Percentiles rank a stretch among this genome's conserved stretches.
Conservation (phyloP, 2,888 invertebrate genomes). For the Drosophila borealis region DNA sequence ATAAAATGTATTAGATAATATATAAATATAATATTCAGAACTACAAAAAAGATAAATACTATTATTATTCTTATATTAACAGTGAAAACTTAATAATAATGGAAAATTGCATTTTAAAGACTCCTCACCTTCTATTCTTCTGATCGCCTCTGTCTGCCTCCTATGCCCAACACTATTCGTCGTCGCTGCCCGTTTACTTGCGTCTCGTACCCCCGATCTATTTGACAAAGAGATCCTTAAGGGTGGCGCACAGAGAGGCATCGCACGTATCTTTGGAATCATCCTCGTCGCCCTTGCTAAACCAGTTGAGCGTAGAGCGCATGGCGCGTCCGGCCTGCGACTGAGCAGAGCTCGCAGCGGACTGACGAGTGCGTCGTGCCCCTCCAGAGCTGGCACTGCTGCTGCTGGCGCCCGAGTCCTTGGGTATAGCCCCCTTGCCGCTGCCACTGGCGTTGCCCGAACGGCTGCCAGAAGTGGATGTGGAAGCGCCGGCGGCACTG, state of each 20-base stretch:
- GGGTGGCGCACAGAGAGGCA: slow-evolving; percentile 92
- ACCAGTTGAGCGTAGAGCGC: slow-evolving; percentile 86
- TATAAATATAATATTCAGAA: not conserved
- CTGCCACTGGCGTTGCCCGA: slow-evolving; percentile 27
- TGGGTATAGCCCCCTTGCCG: slow-evolving; percentile 63
- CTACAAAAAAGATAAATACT: no score
- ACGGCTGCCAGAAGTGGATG: slow-evolving; percentile 40
- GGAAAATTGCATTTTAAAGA: not conserved
- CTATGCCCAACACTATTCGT: not conserved
- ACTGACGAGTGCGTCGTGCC: slow-evolving; percentile 74
- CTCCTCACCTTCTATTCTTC: slow-evolving; percentile 5
- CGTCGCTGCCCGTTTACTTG: slow-evolving; percentile 50
- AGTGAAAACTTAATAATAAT: no score
- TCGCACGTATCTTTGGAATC: slow-evolving; percentile 90
- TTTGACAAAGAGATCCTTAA: slow-evolving; percentile 95
- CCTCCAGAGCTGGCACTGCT: slow-evolving; percentile 35
- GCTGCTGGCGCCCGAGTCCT: slow-evolving; percentile 46
- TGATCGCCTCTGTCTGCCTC: not conserved
- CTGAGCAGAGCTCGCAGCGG: slow-evolving; percentile 62
- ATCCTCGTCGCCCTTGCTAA: slow-evolving; percentile 89
- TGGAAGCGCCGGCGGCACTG: slow-evolving; percentile 35
- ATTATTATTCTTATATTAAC: no score
- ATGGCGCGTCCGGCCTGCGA: slow-evolving; percentile 81
- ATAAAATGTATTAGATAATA: not conserved
- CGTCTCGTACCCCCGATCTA: slow-evolving; percentile 82